Base-by-base conservation (phyloP, 1,140 invertebrate species). In the Diachasma alloeum region DNA sequence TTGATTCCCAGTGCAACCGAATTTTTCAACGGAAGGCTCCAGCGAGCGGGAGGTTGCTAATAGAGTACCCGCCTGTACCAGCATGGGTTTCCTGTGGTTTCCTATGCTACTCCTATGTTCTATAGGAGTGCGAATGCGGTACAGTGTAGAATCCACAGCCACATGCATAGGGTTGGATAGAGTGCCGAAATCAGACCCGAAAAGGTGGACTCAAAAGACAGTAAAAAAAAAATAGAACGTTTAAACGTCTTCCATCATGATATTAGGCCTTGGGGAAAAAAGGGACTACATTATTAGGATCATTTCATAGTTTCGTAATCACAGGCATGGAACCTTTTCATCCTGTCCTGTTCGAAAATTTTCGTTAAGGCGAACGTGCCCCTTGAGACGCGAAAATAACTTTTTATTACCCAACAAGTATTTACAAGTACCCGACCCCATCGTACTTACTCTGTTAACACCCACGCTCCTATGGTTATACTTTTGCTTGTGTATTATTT, bases 261-360 rank as follows among this genome's bases (percentile, higher is more conserved):
- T 72, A 75, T 79, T 37, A 31, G 17, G 13, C 48, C 37, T 26
- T 31, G n/a, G 59, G n/a, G 22, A n/a, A 71, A 68, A 74, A 36
- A 67, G 22, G 42, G 75, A 79, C 77, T 71, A 77, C 44, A 68
- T 72, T 79, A 79, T 79, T 72, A 74, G 72, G 56, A 13, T 79
- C 63, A 75, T 79, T 79, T 72, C 46, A 53, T 36, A 73, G 75
- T 72, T 74, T 46, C 66, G 67, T 79, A 72, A 76, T 76, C 26
- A 71, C 53, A 36, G 26, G 0, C 4, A 36, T 11, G 63, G 19
- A 73, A 36, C 71, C 67, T 48, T 67, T 42, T 37, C 44, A 19
- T 24, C n/a, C 44, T n/a, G n/a, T n/a, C 44, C 44, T 48, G 10
- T 48, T 59, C 22, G 22, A 59, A 59, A 59, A 22, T 59, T 59